These are phyloP conservation scores for Drosophila maculinotata DNA, from an alignment of 2,888 invertebrate species.

Conservation along the genomic window DNA sequence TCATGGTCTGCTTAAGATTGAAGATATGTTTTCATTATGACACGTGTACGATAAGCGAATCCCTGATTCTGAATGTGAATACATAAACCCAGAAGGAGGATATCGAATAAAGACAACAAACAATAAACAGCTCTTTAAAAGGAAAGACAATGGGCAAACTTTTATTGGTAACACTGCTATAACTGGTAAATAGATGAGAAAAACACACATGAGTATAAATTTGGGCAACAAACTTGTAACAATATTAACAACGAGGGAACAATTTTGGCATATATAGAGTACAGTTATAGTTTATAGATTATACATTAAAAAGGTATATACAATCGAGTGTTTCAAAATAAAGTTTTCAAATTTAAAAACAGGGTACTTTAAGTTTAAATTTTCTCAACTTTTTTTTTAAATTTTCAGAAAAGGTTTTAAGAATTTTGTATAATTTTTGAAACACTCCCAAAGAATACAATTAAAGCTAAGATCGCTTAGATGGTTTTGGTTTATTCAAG, in stretches of 20 bases:
- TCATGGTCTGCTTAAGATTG: constrained; percentile 13
- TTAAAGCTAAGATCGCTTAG: constrained; percentile 25
- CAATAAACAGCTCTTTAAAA: constrained; percentile 53
- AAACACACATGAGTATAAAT: constrained; percentile 50
- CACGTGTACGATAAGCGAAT: constrained; percentile 40
- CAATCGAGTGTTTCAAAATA: constrained; percentile 62
- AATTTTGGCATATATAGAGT: constrained; percentile 30
- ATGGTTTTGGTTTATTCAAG: constrained; percentile 12
- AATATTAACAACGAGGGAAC: constrained; percentile 69
- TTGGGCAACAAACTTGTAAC: constrained; percentile 56
- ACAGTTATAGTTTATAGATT: constrained; percentile 42
- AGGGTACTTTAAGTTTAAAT: too few relatives aligned
- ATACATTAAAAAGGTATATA: constrained; percentile 55
- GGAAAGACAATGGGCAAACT: constrained; percentile 59
- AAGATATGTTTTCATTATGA: constrained; percentile 24
- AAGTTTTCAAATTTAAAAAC: not conserved
- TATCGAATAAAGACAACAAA: constrained; percentile 47
- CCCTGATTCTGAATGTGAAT: constrained; percentile 19
- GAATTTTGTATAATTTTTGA: constrained; percentile 38
- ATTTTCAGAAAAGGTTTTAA: too few relatives aligned
- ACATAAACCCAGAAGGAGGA: constrained; percentile 2
- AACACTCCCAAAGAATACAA: constrained; percentile 53
- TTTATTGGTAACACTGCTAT: constrained; percentile 54
- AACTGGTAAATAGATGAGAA: constrained; percentile 26
- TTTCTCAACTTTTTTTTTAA: too few relatives aligned